Base-by-base conservation (phyloP, 1,140 invertebrate genomes). In the Drosophila tani region DNA sequence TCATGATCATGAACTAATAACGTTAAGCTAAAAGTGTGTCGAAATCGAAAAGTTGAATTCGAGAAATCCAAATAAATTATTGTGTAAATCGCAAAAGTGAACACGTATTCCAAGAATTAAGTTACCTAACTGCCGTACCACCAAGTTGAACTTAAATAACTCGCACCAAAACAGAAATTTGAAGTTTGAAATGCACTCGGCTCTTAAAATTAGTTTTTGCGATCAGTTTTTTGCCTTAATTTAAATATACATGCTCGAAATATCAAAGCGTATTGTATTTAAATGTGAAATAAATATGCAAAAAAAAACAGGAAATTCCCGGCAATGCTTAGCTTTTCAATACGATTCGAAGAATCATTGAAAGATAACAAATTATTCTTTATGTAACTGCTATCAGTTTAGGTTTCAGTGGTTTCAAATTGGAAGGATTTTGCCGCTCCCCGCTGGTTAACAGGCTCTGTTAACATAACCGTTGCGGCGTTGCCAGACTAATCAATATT, bases 51-150 rank as follows among this genome's bases (percentile, higher is more conserved):
- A 56, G 19, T 29, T 50, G 40, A 63, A 76, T 55, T 70, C 64
- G 67, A 70, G 38, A 57, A 40, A 49, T 57, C 68, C 70, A 79
- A 88, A 87, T 87, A 87, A 88, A 90, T 88, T 87, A 87, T 87
- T 88, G 81, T 90, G 62, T 69, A 87, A 55, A 71, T 82, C 67
- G 64, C 74, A 50, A 62, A 70, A 69, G 65, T 64, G 59, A 74
- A 81, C 53, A 67, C 76, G 35, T 80, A 88, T 90, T 84, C 85
- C 84, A 78, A 83, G 69, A 70, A 64, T 57, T 74, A 88, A 71
- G 74, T 84, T 87, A 68, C 77, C 67, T 64, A 40, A 87, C 81
- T 87, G 84, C 84, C 84, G 62, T 68, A 88, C 85, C 84, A 87
- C 85, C 84, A 75, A 67, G 55, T 65, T 66, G 38, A 71, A 45